phyloP scores from a whole-genome alignment of 2,113 vertebrate genomes.

The Odocoileus hemionus region DNA sequence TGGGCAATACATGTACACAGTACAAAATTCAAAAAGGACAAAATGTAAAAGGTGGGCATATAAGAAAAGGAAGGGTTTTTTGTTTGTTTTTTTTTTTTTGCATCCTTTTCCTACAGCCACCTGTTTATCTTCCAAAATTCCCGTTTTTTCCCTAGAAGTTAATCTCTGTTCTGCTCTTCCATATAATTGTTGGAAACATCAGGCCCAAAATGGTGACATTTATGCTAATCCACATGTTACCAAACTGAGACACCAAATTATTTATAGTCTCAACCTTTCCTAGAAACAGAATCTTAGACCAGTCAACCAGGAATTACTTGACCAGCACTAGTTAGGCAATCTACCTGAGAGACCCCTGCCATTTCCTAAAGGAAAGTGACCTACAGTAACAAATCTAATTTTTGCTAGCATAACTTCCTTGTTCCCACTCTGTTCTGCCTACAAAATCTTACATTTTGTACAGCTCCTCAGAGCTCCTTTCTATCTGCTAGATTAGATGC shows the following conservation, averaged over 20 bases:
- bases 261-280: not conserved
- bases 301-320: not conserved
- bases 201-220: not conserved
- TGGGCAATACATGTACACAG: not conserved
- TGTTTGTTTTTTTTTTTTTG: not conserved
- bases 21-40: not conserved
- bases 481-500: not conserved
- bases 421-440: not conserved
- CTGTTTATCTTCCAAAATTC: not conserved
- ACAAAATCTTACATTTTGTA: not conserved
- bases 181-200: not conserved
- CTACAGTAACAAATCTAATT: not conserved
- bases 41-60: not conserved
- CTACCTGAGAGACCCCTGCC: not conserved
- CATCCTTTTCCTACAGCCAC: not conserved
- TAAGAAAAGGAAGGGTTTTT: not conserved
- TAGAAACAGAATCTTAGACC: not conserved
- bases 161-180: not conserved
- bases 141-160: not conserved
- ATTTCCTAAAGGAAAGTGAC: not conserved
- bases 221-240: not conserved
- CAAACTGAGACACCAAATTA: not conserved
- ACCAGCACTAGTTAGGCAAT: not conserved
- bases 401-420: not conserved
- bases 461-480: not conserved